These are phyloP conservation scores for Falco punctatus DNA, from an alignment of 2,113 vertebrate species.

Conservation along the genomic window DNA sequence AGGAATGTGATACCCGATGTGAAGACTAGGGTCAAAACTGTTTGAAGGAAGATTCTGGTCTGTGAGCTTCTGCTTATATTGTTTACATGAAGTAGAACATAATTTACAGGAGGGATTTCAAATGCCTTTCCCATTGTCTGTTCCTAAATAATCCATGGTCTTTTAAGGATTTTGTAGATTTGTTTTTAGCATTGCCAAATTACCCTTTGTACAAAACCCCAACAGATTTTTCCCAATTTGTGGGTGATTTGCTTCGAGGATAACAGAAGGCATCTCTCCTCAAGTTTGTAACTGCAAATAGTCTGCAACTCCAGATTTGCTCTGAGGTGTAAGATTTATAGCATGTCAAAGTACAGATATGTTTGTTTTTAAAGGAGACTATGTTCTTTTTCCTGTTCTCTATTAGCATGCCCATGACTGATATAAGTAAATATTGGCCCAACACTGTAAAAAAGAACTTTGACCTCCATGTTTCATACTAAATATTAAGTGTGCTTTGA, in stretches of 20 bases:
- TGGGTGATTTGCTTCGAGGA: constrained; percentile 1
- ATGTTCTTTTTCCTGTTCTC: neutral
- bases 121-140: constrained; percentile 27
- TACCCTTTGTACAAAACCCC: neutral
- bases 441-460: neutral
- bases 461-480: neutral
- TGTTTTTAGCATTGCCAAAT: constrained; percentile 46
- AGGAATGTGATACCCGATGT: neutral
- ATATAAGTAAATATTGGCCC: neutral
- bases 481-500: neutral
- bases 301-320: neutral
- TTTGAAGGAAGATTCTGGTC: neutral
- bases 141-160: constrained; percentile 25
- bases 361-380: neutral
- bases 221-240: neutral
- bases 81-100: neutral
- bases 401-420: neutral
- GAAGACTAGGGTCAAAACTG: neutral
- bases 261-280: neutral
- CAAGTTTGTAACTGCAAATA: neutral
- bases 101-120: constrained; percentile 22
- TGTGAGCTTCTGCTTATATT: neutral
- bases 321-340: neutral
- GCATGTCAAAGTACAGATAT: neutral
- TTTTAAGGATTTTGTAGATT: constrained; percentile 33